phyloP scores from a whole-genome alignment of 2,888 invertebrate genomes.

The Scaptomyza cyrtandrae region DNA sequence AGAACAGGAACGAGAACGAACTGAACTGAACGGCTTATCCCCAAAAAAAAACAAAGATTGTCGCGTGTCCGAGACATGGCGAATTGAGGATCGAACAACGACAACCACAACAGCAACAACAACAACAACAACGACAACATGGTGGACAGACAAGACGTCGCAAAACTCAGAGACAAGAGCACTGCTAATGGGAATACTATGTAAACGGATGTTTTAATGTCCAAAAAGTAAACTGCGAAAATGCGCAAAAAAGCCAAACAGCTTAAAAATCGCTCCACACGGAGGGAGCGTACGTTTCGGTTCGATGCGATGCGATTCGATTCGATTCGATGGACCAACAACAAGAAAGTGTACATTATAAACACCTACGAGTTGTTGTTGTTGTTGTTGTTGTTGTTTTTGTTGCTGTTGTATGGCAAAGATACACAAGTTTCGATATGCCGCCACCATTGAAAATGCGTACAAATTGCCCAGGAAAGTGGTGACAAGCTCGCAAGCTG shows the following conservation, averaged over 20 bases:
- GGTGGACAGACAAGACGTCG: constrained; percentile 62
- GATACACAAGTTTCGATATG: constrained; percentile 67
- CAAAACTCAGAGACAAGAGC: constrained; percentile 67
- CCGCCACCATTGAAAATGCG: constrained; percentile 67
- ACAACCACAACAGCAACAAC: constrained; percentile 22
- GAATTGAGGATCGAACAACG: constrained; percentile 47
- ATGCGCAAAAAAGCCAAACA: constrained; percentile 50
- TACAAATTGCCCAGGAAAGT: constrained; percentile 81
- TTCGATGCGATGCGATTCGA: constrained; percentile 24
- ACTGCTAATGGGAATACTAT: constrained; percentile 82
- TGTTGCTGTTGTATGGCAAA: constrained; percentile 27
- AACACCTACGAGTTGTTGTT: constrained; percentile 73
- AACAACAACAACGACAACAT: constrained; percentile 35
- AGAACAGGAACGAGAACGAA: constrained; percentile 37
- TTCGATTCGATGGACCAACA: constrained; percentile 58
- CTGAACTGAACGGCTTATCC: constrained; percentile 22
- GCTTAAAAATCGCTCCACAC: constrained; percentile 61
- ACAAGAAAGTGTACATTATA: constrained; percentile 79
- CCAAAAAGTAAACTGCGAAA: constrained; percentile 81
- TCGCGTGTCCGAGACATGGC: constrained; percentile 76
- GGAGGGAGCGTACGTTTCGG: not conserved
- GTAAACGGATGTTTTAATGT: constrained; percentile 83
- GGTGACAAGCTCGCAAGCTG: constrained; percentile 74
- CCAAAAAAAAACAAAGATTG: constrained; percentile 69
- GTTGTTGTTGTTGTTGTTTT: constrained; percentile 26